Percentiles rank a stretch among this genome's conserved stretches.
Evolutionary conservation across 2,113 vertebrate species (phyloP).

Genomic region (Epinephelus lanceolatus): DNA sequence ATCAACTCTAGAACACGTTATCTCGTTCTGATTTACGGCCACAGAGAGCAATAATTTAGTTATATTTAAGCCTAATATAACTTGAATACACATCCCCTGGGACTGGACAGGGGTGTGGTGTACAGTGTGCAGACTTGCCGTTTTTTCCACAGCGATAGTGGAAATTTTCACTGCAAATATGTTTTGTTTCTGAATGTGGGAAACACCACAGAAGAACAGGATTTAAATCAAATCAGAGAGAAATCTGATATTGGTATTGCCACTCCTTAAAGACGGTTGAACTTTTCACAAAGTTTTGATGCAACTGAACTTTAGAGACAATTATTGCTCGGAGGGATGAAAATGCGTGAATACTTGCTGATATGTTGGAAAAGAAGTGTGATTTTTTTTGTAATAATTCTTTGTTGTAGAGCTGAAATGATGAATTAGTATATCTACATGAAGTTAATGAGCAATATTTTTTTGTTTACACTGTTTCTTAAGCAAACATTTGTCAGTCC

Average conservation of each 20-base stretch:
- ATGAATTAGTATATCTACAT: background rate
- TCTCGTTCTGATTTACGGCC: conserved; percentile 60
- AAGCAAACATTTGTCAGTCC: background rate
- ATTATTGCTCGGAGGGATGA: background rate
- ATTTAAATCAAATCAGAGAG: background rate
- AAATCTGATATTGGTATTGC: background rate
- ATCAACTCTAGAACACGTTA: conserved; percentile 29
- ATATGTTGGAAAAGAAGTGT: background rate
- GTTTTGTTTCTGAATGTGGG: conserved; percentile 22
- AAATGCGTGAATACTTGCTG: background rate
- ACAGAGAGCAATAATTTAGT: conserved; percentile 34
- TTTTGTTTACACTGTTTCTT: background rate
- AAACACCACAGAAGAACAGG: background rate
- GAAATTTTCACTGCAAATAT: conserved; percentile 11
- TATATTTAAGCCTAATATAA: conserved; percentile 48
- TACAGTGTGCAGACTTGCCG: background rate
- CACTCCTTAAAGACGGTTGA: background rate
- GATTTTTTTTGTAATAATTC: background rate
- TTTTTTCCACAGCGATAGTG: conserved; percentile 17
- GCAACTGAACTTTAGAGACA: background rate
- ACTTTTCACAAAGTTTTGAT: background rate
- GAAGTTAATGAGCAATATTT: background rate
- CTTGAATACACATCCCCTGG: conserved; percentile 39
- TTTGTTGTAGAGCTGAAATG: background rate
- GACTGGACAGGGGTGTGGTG: conserved; percentile 10